These are phyloP conservation scores for Agriotes lineatus DNA, from an alignment of 2,888 invertebrate species.

Conservation along the genomic window DNA sequence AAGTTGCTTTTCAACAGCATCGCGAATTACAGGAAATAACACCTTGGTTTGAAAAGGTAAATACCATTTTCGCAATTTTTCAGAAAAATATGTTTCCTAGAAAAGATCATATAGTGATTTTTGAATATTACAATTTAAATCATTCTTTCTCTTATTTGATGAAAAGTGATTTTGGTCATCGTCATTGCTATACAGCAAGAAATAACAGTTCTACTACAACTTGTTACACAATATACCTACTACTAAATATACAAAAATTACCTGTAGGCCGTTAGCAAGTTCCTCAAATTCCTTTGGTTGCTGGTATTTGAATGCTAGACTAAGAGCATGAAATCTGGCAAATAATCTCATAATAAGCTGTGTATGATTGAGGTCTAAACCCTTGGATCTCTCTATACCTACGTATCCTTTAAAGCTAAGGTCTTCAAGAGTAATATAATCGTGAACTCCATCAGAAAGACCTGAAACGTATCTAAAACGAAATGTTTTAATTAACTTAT, in stretches of 20 bases:
- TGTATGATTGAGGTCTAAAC: conserved; percentile 58
- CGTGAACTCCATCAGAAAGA: conserved; percentile 63
- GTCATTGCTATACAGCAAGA: too few relatives aligned
- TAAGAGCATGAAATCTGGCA: conserved; percentile 66
- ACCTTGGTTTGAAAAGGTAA: conserved; percentile 66
- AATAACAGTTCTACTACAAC: too few relatives aligned
- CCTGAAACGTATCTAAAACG: conserved; percentile 59
- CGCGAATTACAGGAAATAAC: conserved; percentile 69
- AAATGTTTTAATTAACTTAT: too few relatives aligned
- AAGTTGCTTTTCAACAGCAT: conserved; percentile 75
- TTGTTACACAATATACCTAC: too few relatives aligned
- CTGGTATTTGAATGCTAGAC: conserved; percentile 65
- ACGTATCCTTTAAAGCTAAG: conserved; percentile 60
- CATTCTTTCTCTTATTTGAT: too few relatives aligned
- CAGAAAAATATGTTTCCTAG: conserved; percentile 72
- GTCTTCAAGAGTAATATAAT: conserved; percentile 65
- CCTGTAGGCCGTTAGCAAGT: conserved; percentile 51
- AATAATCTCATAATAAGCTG: conserved; percentile 60
- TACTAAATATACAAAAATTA: too few relatives aligned
- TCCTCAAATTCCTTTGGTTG: conserved; percentile 60
- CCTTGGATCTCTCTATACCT: conserved; percentile 56
- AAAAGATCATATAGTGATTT: too few relatives aligned
- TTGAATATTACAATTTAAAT: too few relatives aligned
- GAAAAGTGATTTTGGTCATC: too few relatives aligned
- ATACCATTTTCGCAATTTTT: conserved; percentile 72